Evolutionary conservation across 1,140 invertebrate species (phyloP), one percentile per base, ranked within the genome.

Genomic region (Probaryconus sp.): DNA sequence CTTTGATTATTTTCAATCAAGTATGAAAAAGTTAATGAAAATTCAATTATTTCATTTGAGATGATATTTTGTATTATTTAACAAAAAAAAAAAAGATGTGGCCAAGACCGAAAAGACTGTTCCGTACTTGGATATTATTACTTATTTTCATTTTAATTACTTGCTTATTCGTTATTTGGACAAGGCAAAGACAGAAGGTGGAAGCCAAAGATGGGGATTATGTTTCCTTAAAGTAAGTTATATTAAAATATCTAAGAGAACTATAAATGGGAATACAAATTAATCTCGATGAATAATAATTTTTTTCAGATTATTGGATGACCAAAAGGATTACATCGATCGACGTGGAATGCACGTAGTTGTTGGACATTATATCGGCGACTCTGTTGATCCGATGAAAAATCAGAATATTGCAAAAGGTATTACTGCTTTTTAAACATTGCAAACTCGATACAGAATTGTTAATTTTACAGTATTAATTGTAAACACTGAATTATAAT

Each of bases 311-410:
- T 63, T 89, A 7, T 38, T 78, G 5, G 79, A 84, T 21, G 85
- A 90, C 72, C 92, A 93, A 81, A 88, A 88, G 73, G 91, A 93
- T 77, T 94, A 94, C 81, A 89, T 93, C 18, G 93, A 95, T 86
- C 89, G 89, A 40, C 89, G 88, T 79, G 94, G 94, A 20, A 90
- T 94, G 81, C 90, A 91, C 75, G 93, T 96, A 3, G 91, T 96
- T 16, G 93, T 96, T 14, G 95, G 94, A 1, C 93, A 95, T 86
- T 96, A 95, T 85, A 90, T 95, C 72, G 94, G 94, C 6, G 92
- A 92, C 65, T 87, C 88, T 61, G 83, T 89, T 68, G 90, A 89
- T 69, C 85, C 89, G 48, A 76, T 89, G 11, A 87, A 87, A 64
- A 83, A 84, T 63, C 90, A 90, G 1, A 94, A 94, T 79, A 87